Base-by-base conservation (phyloP, 2,797 vertebrate genomes). In the Vespertilio murinus region DNA sequence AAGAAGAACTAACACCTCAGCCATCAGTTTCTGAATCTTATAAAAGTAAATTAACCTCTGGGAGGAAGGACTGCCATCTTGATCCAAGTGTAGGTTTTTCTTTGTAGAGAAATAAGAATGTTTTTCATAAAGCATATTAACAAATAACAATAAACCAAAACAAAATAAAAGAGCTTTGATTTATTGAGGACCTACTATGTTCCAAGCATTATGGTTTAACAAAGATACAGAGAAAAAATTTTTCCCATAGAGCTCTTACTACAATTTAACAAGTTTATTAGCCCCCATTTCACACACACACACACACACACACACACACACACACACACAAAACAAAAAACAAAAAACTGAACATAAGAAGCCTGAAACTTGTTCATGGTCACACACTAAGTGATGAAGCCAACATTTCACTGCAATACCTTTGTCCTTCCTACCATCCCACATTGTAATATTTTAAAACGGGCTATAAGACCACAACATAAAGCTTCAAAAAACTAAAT, bases 21-120 rank as follows among this genome's bases (percentile, higher is more conserved):
- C 69, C 59, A 70, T 69, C 73, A 90, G 11, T 78, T 64, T 42
- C 78, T 94, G 59, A 95, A 77, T 86, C 80, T 83, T 73, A 85
- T 38, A 94, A 88, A 92, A 80, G 47, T 40, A 96, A 93, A 94
- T 94, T 92, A 94, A 89, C 56, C 54, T 28, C 40, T 97, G 54
- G 94, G 69, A 95, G 54, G 33, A 40, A 65, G 23, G n/a, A n/a
- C 11, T 91, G 1, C 33, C 33, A 92, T 88, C 30, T 89, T 84
- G 74, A 75, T 88, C 33, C 42, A 77, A 83, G 25, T 87, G 16
- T 20, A 85, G 73, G 30, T 11, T 91, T 92, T 92, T 73, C 38
- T 35, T n/a, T 82, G 25, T 56, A 69, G 54, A 90, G 59, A 96
- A 85, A 82, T 85, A 22, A 38, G 22, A 80, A n/a, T 82, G 59